phyloP scores from a whole-genome alignment of 2,888 invertebrate species.

The Hofmannophila pseudospretella region DNA sequence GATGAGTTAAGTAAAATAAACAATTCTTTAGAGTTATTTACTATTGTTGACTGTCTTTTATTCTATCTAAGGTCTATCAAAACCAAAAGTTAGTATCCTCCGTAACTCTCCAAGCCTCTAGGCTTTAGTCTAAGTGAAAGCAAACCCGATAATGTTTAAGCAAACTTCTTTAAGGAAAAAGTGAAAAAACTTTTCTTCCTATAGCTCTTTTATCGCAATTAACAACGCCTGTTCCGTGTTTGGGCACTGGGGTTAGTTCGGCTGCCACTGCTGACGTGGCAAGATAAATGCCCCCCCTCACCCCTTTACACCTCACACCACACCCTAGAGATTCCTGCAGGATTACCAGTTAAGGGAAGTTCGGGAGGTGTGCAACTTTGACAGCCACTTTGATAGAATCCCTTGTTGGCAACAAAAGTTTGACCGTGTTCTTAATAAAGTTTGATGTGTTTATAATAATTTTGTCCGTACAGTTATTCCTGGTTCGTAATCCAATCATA shows the following conservation, averaged over 20 bases:
- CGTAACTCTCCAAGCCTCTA: too few species aligned
- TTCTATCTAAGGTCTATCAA: too few species aligned
- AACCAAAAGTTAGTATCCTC: too few species aligned
- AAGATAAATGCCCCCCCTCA: conserved; percentile 34
- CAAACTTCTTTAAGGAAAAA: not conserved
- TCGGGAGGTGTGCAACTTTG: conserved; percentile 26
- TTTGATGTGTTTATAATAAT: not conserved
- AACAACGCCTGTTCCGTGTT: conserved; percentile 7
- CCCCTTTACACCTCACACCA: not conserved
- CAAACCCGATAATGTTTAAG: not conserved
- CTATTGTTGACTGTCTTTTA: too few species aligned
- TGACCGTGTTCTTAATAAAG: not conserved
- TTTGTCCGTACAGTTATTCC: not conserved
- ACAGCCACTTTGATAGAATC: conserved; percentile 21
- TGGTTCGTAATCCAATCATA: too few species aligned
- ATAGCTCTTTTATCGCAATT: conserved; percentile 9
- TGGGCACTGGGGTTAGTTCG: conserved; percentile 12
- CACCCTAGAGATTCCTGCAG: conserved; percentile 14
- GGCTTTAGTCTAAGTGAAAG: too few species aligned
- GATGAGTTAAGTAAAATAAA: too few species aligned
- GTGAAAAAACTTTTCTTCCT: not conserved
- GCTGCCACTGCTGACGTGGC: conserved; percentile 23
- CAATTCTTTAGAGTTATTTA: too few species aligned
- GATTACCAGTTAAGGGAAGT: conserved; percentile 19
- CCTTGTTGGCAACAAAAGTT: not conserved